Conservation (phyloP, 1,140 invertebrate species). For the Oscheius sp. region DNA sequence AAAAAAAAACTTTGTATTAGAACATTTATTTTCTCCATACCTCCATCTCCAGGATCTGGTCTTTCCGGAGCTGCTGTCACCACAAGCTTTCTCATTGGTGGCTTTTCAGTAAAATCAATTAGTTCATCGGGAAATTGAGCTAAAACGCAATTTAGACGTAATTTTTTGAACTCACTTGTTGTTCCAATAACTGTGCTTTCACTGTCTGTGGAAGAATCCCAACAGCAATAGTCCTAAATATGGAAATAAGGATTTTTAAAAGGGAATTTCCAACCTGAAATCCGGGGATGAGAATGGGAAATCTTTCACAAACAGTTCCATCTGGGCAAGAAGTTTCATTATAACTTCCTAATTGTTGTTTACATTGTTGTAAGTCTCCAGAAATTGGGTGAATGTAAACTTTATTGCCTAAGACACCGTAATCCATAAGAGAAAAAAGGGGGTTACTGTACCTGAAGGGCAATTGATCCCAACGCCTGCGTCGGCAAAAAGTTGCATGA, state of each 20-base stretch:
- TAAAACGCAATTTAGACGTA: not conserved
- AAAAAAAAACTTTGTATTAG: not conserved
- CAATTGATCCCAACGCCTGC: conserved; percentile 36
- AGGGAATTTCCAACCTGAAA: conserved; percentile 32
- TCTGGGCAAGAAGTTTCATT: conserved; percentile 44
- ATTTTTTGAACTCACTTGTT: conserved; percentile 13
- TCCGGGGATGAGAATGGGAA: conserved; percentile 43
- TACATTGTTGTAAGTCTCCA: conserved; percentile 44
- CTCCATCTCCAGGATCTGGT: not conserved
- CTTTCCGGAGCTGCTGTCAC: not conserved
- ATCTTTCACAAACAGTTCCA: conserved; percentile 45
- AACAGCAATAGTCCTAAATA: conserved; percentile 44
- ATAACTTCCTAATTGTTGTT: conserved; percentile 41
- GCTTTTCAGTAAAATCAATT: not conserved
- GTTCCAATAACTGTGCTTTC: conserved; percentile 25
- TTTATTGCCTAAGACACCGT: conserved; percentile 25
- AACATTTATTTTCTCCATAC: not conserved
- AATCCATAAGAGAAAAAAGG: not conserved
- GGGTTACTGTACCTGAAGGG: conserved; percentile 32
- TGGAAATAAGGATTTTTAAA: not conserved
- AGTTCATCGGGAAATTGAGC: conserved; percentile 16
- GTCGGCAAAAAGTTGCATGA: conserved; percentile 35
- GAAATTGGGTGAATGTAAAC: conserved; percentile 44
- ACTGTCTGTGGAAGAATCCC: conserved; percentile 29
- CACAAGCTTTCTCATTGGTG: conserved; percentile 4